Percentiles rank a stretch among this genome's conserved stretches.
Evolutionary conservation across 35 echinoderm and acorn worm genomes (phyloP).

Genomic region (Apostichopus parvimensis): DNA sequence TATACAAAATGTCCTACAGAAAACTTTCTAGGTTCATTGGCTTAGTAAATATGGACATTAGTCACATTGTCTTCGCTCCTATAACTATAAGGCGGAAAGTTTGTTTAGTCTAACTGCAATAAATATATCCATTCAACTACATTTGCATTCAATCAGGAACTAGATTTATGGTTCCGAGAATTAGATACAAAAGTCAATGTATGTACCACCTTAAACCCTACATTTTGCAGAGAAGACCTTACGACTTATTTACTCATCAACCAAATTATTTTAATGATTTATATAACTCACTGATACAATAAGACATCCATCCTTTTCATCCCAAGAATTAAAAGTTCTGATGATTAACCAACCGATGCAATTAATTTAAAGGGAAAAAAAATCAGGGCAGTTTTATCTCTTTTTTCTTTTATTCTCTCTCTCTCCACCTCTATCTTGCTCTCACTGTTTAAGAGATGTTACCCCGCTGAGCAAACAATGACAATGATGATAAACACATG

Average conservation of each 20-base stretch:
- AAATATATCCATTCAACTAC: too few species aligned
- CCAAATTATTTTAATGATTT: constrained; percentile 19
- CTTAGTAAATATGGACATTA: too few species aligned
- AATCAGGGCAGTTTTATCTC: constrained; percentile 7
- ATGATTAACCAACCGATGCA: constrained; percentile 8
- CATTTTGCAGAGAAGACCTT: neutral
- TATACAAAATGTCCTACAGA: too few species aligned
- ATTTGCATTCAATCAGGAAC: neutral
- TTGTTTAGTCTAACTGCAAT: too few species aligned
- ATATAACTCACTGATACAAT: neutral
- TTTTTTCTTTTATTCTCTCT: neutral
- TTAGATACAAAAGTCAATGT: neutral
- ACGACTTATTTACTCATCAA: neutral
- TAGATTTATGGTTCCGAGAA: neutral
- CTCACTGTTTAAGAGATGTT: neutral
- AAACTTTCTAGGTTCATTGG: too few species aligned
- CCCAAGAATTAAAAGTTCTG: neutral
- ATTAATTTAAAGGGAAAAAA: neutral
- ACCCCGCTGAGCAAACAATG: neutral
- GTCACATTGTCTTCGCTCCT: too few species aligned
- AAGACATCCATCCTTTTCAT: neutral
- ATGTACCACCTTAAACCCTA: neutral
- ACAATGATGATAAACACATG: neutral
- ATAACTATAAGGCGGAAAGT: too few species aligned
- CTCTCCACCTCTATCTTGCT: neutral